Evolutionary conservation across 1,140 invertebrate genomes (phyloP), one percentile per base, ranked within the genome.

Genomic region (Sogatella furcifera): DNA sequence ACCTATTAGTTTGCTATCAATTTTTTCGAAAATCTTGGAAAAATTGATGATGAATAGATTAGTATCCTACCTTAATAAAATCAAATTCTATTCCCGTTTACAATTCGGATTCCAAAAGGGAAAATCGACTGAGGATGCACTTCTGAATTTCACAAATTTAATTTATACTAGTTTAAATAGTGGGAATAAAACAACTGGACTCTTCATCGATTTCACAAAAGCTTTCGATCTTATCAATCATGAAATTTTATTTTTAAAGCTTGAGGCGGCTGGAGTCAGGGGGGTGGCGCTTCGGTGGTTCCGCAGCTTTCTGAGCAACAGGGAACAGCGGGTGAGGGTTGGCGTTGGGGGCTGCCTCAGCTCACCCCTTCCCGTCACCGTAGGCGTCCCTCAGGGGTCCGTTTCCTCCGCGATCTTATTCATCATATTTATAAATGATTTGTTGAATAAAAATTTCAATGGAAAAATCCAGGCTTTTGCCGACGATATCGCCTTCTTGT

Each of bases 21-120:
- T 61, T 56, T 61, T 61, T 43, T 52, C 59, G 34, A 61, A 61
- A 52, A 42, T 61, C 21, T 17, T 55, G 5, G 59, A 61, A 14
- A 61, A 61, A 56, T 6, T 56, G 15, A 57, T 61, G 41, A 41
- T 43, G 10, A 56, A 19, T 13, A 57, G 43, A 57, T 11, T 61
- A 24, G 43, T 57, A 3, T 42, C 41, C 1, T 61, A 55, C 22
- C 21, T 61, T 17, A 34, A 61, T 43, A 56, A 34, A 44, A 56
- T 22, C 21, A 57, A 38, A 9, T 44, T 61, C 41, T 44, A 43
- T 22, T 21, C 28, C 41, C 28, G 14, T 2, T 13, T 13, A 11
- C 52, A 61, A 24, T 61, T 57, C 46, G 52, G 59, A 5, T 61
- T 61, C 22, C 22, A 41, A 52, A 55, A 52, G 11, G 24, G 59